Conservation (phyloP, 2,888 invertebrate genomes). For the Nemotelus pantherinus region DNA sequence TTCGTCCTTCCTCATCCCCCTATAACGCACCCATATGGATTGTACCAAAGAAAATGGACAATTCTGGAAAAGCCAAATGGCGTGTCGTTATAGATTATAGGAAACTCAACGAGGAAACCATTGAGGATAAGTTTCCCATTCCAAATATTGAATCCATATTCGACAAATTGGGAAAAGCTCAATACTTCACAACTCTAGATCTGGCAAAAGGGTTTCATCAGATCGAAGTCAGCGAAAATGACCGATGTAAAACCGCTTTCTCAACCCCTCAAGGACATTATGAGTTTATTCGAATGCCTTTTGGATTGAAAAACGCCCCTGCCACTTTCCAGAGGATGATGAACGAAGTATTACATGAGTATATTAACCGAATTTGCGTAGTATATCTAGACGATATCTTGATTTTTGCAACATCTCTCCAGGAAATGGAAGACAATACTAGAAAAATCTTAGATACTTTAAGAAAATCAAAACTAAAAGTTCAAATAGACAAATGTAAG, state of each 20-base stretch:
- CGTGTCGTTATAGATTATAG: constrained; percentile 33
- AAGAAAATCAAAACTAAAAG: not conserved
- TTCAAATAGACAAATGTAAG: not conserved
- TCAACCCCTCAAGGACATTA: constrained; percentile 45
- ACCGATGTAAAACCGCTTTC: constrained; percentile 55
- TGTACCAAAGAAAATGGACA: too few species aligned
- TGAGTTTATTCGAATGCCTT: constrained; percentile 48
- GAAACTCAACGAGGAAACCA: constrained; percentile 5
- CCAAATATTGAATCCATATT: constrained; percentile 34
- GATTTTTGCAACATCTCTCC: constrained; percentile 53
- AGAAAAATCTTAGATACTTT: constrained; percentile 51
- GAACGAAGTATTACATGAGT: constrained; percentile 53
- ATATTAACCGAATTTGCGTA: constrained; percentile 53
- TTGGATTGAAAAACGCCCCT: constrained; percentile 48
- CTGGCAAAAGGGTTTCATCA: constrained; percentile 42
- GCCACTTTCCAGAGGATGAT: constrained; percentile 49
- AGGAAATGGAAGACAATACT: constrained; percentile 54
- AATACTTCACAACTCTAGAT: constrained; percentile 39
- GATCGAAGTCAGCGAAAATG: constrained; percentile 35
- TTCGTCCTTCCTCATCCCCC: too few species aligned
- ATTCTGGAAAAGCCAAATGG: constrained; percentile 1
- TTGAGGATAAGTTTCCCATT: constrained; percentile 22
- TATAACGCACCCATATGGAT: too few species aligned
- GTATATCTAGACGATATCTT: constrained; percentile 58
- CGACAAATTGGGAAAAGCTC: constrained; percentile 47